Percentiles rank a stretch among this genome's conserved stretches.
phyloP scores from a whole-genome alignment of 2,797 vertebrate genomes.

The Rhodeus uyekii region DNA sequence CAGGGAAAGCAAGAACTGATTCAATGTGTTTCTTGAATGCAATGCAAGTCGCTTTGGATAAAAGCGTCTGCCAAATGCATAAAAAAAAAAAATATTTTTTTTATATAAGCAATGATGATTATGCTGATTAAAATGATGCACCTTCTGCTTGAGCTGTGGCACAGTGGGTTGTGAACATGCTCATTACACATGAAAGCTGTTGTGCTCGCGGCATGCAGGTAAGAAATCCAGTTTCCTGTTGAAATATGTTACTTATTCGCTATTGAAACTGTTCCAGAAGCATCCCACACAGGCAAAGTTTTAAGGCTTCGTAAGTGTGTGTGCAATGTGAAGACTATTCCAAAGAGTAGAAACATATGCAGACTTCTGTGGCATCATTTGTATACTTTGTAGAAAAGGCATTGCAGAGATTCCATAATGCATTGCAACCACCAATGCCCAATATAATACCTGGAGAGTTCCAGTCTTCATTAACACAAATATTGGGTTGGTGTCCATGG shows the following conservation, averaged over 20 bases:
- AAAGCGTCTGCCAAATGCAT: no score
- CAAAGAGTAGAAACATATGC: not conserved
- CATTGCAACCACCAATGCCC: not conserved
- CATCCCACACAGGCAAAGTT: not conserved
- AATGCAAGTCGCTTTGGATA: no score
- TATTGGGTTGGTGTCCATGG: slow-evolving; percentile 18
- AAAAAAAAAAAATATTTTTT: no score
- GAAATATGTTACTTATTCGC: not conserved
- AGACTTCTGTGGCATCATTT: not conserved
- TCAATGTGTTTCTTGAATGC: no score
- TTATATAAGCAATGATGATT: no score
- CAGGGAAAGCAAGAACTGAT: no score
- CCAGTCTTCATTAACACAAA: slow-evolving; percentile 30
- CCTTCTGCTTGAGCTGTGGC: not conserved
- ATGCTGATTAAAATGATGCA: not conserved
- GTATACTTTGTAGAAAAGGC: not conserved
- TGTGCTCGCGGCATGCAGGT: not conserved
- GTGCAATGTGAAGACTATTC: not conserved
- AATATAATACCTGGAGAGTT: not conserved
- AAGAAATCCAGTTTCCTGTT: not conserved
- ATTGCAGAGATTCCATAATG: not conserved
- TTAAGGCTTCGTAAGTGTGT: not conserved
- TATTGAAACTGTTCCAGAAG: not conserved
- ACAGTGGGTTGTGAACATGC: not conserved
- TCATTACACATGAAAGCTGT: slow-evolving; percentile 14